Percentiles rank a stretch among this genome's conserved stretches.
Conservation (phyloP, 2,113 vertebrate genomes). For the Sebastes fasciatus region DNA sequence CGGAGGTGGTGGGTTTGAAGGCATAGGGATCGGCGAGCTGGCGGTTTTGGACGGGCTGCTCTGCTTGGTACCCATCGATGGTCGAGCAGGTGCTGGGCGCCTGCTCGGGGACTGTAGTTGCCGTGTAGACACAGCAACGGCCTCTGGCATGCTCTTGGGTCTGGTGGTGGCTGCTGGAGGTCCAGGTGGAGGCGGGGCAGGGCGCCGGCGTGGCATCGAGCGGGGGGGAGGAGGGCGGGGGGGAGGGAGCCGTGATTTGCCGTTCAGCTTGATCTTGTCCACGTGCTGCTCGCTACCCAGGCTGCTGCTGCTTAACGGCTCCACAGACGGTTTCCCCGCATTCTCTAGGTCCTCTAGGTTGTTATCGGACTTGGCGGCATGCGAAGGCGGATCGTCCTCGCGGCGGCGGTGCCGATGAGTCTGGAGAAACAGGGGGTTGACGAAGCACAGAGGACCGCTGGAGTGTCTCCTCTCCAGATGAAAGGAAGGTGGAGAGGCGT, state of each 20-base stretch:
- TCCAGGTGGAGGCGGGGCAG: conserved; percentile 82
- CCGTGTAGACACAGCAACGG: conserved; percentile 63
- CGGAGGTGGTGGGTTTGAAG: conserved; percentile 83
- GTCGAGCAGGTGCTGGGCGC: conserved; percentile 58
- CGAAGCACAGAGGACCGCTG: conserved; percentile 91
- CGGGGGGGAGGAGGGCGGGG: conserved; percentile 84
- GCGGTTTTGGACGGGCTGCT: conserved; percentile 74
- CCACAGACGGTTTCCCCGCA: neutral
- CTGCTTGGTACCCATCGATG: conserved; percentile 65
- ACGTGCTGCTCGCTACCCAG: neutral
- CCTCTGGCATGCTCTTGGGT: conserved; percentile 86
- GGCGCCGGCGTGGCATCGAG: conserved; percentile 87
- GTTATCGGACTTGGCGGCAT: neutral
- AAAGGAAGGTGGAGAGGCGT: conserved; percentile 81
- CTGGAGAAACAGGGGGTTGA: conserved; percentile 94
- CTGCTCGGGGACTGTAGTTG: conserved; percentile 27
- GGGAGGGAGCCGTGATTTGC: conserved; percentile 75
- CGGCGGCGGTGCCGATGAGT: conserved; percentile 81
- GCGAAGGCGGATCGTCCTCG: conserved; percentile 43
- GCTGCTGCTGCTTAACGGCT: neutral
- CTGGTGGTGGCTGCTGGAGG: conserved; percentile 61
- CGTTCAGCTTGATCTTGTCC: conserved; percentile 36
- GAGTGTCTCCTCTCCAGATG: conserved; percentile 88
- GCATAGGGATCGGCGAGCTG: conserved; percentile 84
- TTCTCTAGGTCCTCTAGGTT: conserved; percentile 74